Evolutionary conservation across 2,113 vertebrate species (phyloP).

Genomic region (Eudyptes chrysolophus): DNA sequence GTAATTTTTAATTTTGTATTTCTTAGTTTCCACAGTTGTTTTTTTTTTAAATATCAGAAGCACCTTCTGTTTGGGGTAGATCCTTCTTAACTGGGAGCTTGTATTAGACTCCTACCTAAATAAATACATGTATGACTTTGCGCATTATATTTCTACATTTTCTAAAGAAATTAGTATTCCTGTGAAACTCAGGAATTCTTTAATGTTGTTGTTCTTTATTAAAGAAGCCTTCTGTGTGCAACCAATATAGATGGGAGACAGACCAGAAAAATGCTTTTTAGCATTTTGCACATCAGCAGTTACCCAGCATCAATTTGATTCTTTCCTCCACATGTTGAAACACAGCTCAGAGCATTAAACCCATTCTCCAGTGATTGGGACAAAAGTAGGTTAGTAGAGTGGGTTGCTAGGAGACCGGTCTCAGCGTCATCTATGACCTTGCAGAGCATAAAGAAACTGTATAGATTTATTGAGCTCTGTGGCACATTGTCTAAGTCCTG

Average conservation of each 20-base stretch:
- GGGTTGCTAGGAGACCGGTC: constrained; percentile 84
- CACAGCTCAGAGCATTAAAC: constrained; percentile 76
- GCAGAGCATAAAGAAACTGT: constrained; percentile 74
- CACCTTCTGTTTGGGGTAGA: neutral
- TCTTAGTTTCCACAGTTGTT: neutral
- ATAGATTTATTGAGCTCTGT: constrained; percentile 82
- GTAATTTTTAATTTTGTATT: neutral
- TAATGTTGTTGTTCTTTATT: neutral
- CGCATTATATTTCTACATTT: neutral
- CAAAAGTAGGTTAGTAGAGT: constrained; percentile 84
- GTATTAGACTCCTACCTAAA: neutral
- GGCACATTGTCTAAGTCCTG: constrained; percentile 73
- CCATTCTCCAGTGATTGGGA: constrained; percentile 79
- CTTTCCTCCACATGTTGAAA: constrained; percentile 72
- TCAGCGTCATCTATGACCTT: constrained; percentile 82
- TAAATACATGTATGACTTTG: neutral
- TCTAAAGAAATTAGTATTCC: neutral
- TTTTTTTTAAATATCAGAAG: neutral
- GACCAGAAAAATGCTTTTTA: constrained; percentile 15
- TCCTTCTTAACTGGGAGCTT: neutral
- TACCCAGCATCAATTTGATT: constrained; percentile 66
- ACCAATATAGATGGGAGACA: neutral
- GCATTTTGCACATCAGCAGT: constrained; percentile 56
- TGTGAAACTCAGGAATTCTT: neutral
- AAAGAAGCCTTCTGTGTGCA: neutral